phyloP scores from a whole-genome alignment of 2,797 vertebrate species.

The Apogon hyalosoma region DNA sequence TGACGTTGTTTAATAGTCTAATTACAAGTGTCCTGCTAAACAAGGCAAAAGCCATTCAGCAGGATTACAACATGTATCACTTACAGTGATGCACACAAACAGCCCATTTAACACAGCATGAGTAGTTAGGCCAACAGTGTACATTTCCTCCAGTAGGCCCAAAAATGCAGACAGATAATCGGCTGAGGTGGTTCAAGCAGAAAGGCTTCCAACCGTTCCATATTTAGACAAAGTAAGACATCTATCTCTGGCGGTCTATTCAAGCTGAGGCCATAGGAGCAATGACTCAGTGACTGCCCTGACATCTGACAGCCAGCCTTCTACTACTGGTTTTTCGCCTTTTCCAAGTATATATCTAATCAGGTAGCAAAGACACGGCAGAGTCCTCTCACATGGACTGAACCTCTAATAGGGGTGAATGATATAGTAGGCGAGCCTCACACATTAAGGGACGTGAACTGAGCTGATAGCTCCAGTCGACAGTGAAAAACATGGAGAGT shows the following conservation, averaged over 20 bases:
- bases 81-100: slow-evolving; percentile 28
- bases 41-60: slow-evolving; percentile 34
- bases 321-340: slow-evolving; percentile 46
- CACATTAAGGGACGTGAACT: slow-evolving; percentile 61
- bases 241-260: slow-evolving; percentile 58
- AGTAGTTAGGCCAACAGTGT: slow-evolving; percentile 23
- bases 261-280: slow-evolving; percentile 55
- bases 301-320: slow-evolving; percentile 57
- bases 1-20: slow-evolving; percentile 21
- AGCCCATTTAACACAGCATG: slow-evolving; percentile 18
- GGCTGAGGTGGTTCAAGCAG: slow-evolving; percentile 31
- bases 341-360: slow-evolving; percentile 58
- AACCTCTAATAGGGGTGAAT: slow-evolving; percentile 60
- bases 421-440: slow-evolving; percentile 58
- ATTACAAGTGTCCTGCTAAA: slow-evolving; percentile 39
- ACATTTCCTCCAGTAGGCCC: slow-evolving; percentile 22
- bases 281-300: slow-evolving; percentile 63
- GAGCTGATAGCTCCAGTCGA: slow-evolving; percentile 52
- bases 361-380: slow-evolving; percentile 53
- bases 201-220: slow-evolving; percentile 47
- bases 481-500: slow-evolving; percentile 42
- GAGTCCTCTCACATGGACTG: slow-evolving; percentile 33
- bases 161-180: slow-evolving; percentile 46
- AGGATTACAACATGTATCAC: slow-evolving; percentile 38
- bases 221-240: slow-evolving; percentile 62